Conservation (phyloP, 2,113 vertebrate species). For the Bubo bubo region DNA sequence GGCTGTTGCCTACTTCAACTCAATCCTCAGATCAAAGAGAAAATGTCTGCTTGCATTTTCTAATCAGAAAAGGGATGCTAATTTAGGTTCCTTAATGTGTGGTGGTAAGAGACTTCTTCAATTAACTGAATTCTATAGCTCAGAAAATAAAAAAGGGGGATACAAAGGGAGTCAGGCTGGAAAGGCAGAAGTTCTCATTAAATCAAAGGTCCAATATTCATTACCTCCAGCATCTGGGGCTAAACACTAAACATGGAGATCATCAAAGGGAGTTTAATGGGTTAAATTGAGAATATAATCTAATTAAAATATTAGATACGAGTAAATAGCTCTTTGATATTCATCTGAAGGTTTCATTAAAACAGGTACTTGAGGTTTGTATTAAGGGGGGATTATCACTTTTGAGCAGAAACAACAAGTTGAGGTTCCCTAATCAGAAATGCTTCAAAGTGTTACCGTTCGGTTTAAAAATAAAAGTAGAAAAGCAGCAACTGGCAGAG, state of each 20-base stretch:
- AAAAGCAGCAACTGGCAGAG: background rate
- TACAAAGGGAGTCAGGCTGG: slow-evolving; percentile 87
- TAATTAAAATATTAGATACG: slow-evolving; percentile 98
- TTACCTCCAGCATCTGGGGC: slow-evolving; percentile 92
- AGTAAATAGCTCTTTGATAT: slow-evolving; percentile 99
- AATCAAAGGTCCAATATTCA: slow-evolving; percentile 92
- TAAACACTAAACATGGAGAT: slow-evolving; percentile 90
- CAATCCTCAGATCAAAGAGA: slow-evolving; percentile 92
- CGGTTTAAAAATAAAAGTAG: slow-evolving; percentile 21
- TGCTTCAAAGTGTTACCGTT: slow-evolving; percentile 74
- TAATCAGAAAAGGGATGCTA: slow-evolving; percentile 94
- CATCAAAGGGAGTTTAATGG: slow-evolving; percentile 98
- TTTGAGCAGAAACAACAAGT: slow-evolving; percentile 81
- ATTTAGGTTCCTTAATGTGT: slow-evolving; percentile 95
- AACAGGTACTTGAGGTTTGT: slow-evolving; percentile 86
- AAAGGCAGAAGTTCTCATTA: slow-evolving; percentile 93
- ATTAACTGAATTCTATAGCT: slow-evolving; percentile 98
- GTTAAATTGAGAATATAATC: slow-evolving; percentile 99
- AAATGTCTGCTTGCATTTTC: slow-evolving; percentile 82
- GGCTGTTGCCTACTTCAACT: slow-evolving; percentile 83
- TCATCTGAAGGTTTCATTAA: slow-evolving; percentile 93
- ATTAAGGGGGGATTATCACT: slow-evolving; percentile 84
- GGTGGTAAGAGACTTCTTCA: slow-evolving; percentile 95
- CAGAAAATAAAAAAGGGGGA: slow-evolving; percentile 78
- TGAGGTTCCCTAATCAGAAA: slow-evolving; percentile 74